A percentile compares a stretch with the other conserved stretches of the same genome.
Evolutionary conservation across 2,113 vertebrate species (phyloP).

Genomic region (Balaenoptera acutorostrata): DNA sequence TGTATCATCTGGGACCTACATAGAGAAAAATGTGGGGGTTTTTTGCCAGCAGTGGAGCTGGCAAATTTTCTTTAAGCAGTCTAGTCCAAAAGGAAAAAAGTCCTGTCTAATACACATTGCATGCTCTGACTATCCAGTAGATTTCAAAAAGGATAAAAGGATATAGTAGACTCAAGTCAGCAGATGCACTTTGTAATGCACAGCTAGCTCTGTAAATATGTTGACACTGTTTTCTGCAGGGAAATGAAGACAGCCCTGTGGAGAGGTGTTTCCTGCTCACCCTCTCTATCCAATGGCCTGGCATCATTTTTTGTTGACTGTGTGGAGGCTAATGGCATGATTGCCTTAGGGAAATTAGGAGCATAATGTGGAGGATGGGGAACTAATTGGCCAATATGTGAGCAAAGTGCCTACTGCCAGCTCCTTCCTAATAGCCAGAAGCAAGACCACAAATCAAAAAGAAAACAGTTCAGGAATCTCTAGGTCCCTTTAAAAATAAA

Average conservation of each 20-base stretch:
- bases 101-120: not conserved
- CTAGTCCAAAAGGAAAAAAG: not conserved
- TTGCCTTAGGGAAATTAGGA: constrained; percentile 34
- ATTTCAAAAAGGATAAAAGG: not conserved
- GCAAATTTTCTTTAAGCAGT: not conserved
- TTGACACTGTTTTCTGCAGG: not conserved
- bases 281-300: not conserved
- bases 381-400: constrained; percentile 13
- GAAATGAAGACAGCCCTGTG: not conserved
- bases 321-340: not conserved
- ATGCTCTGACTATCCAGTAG: not conserved
- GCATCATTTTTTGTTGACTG: not conserved
- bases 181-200: not conserved
- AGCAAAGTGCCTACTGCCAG: not conserved
- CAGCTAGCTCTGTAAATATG: not conserved
- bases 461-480: not conserved
- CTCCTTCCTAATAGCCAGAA: not conserved
- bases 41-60: not conserved
- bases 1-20: not conserved
- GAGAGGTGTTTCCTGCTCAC: not conserved
- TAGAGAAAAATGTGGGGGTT: not conserved
- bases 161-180: not conserved
- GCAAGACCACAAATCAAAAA: not conserved
- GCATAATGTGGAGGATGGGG: not conserved
- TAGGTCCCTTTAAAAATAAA: not conserved